Evolutionary conservation across 2,113 vertebrate genomes (phyloP).

Genomic region (Calyptommatus sinebrachiatus): DNA sequence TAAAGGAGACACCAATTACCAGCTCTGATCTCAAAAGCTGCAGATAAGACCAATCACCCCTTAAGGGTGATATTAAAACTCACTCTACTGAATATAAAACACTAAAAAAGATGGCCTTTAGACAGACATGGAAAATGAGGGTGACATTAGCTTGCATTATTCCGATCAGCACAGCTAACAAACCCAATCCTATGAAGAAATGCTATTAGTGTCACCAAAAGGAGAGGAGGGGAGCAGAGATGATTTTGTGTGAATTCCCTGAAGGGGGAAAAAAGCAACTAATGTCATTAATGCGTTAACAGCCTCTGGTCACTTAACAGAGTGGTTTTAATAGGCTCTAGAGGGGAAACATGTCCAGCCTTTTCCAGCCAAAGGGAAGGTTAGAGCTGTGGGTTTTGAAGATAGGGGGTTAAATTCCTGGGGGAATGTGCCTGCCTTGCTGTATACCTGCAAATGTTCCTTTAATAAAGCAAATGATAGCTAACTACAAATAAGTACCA

Average conservation of each 20-base stretch:
- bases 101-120: conserved; percentile 34
- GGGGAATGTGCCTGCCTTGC: conserved; percentile 23
- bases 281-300: conserved; percentile 38
- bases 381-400: conserved; percentile 38
- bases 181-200: conserved; percentile 30
- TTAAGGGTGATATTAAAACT: conserved; percentile 39
- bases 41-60: conserved; percentile 40
- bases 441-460: conserved; percentile 36
- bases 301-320: conserved; percentile 38
- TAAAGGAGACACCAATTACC: conserved; percentile 35
- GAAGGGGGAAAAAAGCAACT: conserved; percentile 19
- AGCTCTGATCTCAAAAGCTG: conserved; percentile 40
- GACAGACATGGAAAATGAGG: conserved; percentile 31
- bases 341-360: conserved; percentile 33
- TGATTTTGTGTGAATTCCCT: conserved; percentile 19
- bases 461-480: conserved; percentile 40
- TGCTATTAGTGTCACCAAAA: conserved; percentile 19
- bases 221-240: not conserved
- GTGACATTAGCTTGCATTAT: conserved; percentile 33
- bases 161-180: conserved; percentile 30
- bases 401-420: conserved; percentile 26
- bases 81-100: conserved; percentile 38
- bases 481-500: conserved; percentile 38
- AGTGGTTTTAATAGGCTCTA: conserved; percentile 36
- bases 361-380: conserved; percentile 37